A percentile compares a stretch with the other conserved stretches of the same genome.
Conservation (phyloP, 2,797 vertebrate genomes). For the Basileuterus tristriatus region DNA sequence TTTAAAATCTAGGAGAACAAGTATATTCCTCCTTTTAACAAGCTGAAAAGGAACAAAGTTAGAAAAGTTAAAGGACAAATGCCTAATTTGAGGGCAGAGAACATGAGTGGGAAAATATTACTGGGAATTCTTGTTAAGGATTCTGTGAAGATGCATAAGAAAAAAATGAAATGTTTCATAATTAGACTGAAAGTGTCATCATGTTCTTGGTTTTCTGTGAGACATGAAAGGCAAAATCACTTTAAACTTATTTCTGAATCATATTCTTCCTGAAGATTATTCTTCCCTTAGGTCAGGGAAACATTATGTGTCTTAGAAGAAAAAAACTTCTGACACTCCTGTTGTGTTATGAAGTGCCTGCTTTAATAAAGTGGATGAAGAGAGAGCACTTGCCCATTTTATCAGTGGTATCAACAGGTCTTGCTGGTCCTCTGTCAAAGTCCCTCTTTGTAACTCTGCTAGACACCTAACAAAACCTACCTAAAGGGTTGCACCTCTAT, state of each 20-base stretch:
- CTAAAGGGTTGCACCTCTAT: background rate
- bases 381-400: background rate
- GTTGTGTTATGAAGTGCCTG: background rate
- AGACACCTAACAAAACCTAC: background rate
- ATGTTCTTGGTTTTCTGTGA: background rate
- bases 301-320: background rate
- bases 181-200: slow-evolving; percentile 3
- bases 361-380: background rate
- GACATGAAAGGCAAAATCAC: background rate
- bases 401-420: background rate
- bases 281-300: background rate
- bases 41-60: background rate
- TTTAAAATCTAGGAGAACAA: background rate
- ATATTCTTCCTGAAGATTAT: background rate
- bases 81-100: background rate
- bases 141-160: background rate
- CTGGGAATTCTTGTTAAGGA: background rate
- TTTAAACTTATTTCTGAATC: slow-evolving; percentile 8
- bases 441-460: background rate
- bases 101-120: background rate
- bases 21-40: background rate
- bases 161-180: background rate
- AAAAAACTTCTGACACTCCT: background rate
- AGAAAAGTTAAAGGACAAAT: slow-evolving; percentile 21
- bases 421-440: background rate